phyloP scores from a whole-genome alignment of 2,113 vertebrate species.

The Tricholaema leucomelas region DNA sequence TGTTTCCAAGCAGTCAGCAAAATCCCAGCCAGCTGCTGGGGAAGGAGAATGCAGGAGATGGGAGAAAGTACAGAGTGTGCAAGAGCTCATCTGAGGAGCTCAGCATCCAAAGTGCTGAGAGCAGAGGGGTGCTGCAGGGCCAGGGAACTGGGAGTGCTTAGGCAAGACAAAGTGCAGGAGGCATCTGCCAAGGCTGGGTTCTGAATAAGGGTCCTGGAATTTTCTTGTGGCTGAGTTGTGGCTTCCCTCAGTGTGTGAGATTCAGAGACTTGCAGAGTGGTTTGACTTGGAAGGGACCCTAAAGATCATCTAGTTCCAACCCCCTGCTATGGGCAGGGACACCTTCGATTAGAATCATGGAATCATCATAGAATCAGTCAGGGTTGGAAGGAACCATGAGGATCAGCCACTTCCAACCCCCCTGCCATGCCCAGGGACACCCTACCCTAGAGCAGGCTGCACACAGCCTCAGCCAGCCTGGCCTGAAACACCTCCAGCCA shows the following conservation, averaged over 20 bases:
- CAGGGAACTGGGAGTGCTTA: not conserved
- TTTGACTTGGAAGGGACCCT: too few relatives aligned
- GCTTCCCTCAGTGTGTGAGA: not conserved
- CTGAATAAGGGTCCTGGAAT: fast-evolving
- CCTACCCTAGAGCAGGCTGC: too few relatives aligned
- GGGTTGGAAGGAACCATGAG: too few relatives aligned
- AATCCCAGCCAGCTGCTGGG: constrained; percentile 7
- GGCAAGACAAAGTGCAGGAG: not conserved
- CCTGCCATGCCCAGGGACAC: too few relatives aligned
- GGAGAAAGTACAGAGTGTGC: not conserved
- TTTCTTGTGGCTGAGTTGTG: not conserved
- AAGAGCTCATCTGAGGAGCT: not conserved
- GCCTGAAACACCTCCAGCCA: too few relatives aligned
- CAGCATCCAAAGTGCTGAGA: not conserved
- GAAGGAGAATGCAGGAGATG: not conserved
- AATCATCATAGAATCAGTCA: too few relatives aligned
- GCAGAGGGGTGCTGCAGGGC: not conserved
- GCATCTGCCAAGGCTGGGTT: not conserved
- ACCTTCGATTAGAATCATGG: too few relatives aligned
- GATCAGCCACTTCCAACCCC: too few relatives aligned
- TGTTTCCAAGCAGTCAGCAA: not conserved
- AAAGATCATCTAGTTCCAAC: too few relatives aligned
- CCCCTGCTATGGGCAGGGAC: too few relatives aligned
- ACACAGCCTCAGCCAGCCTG: too few relatives aligned
- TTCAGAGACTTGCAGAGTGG: too few relatives aligned